Conservation (phyloP, 37 sponge, comb jelly and placozoan genomes). For the Mnemiopsis leidyi region DNA sequence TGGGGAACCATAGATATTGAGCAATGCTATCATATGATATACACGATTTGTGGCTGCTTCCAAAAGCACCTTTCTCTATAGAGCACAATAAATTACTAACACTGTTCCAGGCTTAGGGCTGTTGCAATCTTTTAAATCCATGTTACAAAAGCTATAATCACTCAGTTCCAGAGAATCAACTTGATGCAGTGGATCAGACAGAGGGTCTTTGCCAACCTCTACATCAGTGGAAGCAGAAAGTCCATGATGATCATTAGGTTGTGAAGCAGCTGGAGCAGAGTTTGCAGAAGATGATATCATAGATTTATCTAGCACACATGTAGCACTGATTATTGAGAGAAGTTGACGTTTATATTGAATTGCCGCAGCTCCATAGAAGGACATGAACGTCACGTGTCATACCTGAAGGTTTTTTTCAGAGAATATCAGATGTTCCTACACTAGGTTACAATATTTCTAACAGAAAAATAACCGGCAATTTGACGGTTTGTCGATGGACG, state of each 20-base stretch:
- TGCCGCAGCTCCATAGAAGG: conserved; percentile 7
- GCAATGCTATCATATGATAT: too few relatives aligned
- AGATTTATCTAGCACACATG: neutral
- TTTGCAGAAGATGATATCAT: neutral
- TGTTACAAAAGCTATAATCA: conserved; percentile 23
- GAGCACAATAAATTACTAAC: neutral
- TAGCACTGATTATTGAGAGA: neutral
- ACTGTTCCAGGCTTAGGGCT: conserved; percentile 23
- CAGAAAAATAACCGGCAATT: too few relatives aligned
- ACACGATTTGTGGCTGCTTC: too few relatives aligned
- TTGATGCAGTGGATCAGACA: neutral
- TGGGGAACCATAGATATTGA: too few relatives aligned
- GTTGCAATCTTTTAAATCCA: neutral
- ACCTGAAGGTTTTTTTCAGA: neutral
- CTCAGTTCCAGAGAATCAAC: neutral
- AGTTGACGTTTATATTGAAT: conserved; percentile 17
- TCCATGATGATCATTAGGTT: neutral
- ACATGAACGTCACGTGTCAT: neutral
- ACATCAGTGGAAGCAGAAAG: neutral
- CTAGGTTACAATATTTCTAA: too few relatives aligned
- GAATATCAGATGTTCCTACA: too few relatives aligned
- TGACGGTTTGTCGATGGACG: too few relatives aligned
- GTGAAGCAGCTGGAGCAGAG: neutral
- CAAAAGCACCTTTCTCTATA: too few relatives aligned
- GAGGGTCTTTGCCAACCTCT: neutral